Base-by-base conservation (phyloP, 2,888 invertebrate genomes). In the Helicoverpa assulta region DNA sequence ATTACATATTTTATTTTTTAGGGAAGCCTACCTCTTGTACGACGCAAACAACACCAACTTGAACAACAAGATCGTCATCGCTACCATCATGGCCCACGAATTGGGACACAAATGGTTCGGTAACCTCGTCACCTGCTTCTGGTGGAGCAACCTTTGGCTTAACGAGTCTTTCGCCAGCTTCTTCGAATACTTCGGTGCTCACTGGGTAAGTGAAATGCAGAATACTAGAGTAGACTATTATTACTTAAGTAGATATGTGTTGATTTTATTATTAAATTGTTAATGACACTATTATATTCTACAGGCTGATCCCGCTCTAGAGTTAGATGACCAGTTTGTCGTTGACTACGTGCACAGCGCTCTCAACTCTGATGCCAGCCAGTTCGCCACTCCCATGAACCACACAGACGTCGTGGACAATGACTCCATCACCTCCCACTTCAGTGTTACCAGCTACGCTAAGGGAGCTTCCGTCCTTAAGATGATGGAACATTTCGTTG, bases 31-130 rank as follows among this genome's bases (percentile, higher is more conserved):
- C 62, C 86, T 96, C 0, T 78, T 97, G 5, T 96, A 94, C 76
- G 95, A 96, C 55, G 83, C 86, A 5, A 61, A 78, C 0, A 89
- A 96, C 73, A 96, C 96, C 0, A 95, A 96, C 56, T 61, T 94
- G 2, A 74, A 59, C 43, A 93, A 91, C 67, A 95, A 96, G 81
- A 96, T 97, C 79, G 90, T 92, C 65, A 96, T 97, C 6, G 96
- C 96, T 0, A 93, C 96, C 0, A 96, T 96, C 7, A 94, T 97
- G 71, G 97, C 97, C 0, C 98, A 98, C 88, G 98, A 98, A 88
- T 90, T 98, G 55, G 97, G 97, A 0, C 98, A 98, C 91, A 97
- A 97, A 90, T 98, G 98, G 98, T 98, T 98, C 86, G 98, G 98
- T 7, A 97, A 98, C 89, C 92, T 97, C 59, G 97, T 98, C n/a